Evolutionary conservation across 1,140 invertebrate species (phyloP).

Genomic region (Drosophila malerkotliana): DNA sequence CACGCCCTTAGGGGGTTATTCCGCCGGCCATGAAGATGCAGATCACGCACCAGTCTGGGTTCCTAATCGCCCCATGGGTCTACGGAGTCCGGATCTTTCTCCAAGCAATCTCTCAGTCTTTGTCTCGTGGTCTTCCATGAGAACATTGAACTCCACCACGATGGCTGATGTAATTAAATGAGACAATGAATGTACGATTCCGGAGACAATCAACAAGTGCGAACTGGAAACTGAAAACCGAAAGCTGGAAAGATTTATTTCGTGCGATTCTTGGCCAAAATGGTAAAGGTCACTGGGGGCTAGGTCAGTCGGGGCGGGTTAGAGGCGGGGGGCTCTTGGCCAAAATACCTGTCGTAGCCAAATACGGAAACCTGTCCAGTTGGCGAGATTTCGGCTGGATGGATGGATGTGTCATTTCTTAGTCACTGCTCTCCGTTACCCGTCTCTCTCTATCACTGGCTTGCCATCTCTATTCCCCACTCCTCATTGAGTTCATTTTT

Average conservation of each 20-base stretch:
- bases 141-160: constrained; percentile 31
- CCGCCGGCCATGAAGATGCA: constrained; percentile 36
- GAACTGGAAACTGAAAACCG: background rate
- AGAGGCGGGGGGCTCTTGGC: background rate
- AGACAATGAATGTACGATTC: constrained; percentile 19
- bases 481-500: constrained; percentile 31
- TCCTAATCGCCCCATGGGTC: background rate
- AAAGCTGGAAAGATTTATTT: constrained; percentile 24
- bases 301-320: constrained; percentile 2
- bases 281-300: constrained; percentile 38
- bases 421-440: background rate
- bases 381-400: constrained; percentile 5
- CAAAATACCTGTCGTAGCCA: constrained; percentile 37
- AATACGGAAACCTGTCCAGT: constrained; percentile 45
- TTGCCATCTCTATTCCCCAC: too few species aligned
- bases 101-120: background rate
- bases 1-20: constrained; percentile 30
- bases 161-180: constrained; percentile 41
- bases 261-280: constrained; percentile 32
- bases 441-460: constrained; percentile 10
- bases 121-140: background rate
- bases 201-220: constrained; percentile 20
- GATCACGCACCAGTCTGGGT: constrained; percentile 22
- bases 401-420: constrained; percentile 24
- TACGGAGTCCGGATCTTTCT: background rate